A percentile compares a stretch with the other conserved stretches of the same genome.
Evolutionary conservation across 2,797 vertebrate genomes (phyloP).

Genomic region (Pristis pectinata): DNA sequence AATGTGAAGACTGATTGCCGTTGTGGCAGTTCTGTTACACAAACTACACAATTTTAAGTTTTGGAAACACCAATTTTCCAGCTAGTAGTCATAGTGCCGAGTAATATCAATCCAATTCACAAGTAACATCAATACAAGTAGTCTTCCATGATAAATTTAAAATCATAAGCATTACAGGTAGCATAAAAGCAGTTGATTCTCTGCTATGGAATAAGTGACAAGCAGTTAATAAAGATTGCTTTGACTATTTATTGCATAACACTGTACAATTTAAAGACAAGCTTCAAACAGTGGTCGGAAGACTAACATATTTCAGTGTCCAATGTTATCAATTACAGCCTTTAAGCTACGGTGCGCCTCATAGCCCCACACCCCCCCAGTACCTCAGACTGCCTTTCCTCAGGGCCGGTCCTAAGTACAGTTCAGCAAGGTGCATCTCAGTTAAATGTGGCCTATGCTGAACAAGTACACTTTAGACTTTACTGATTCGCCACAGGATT

Average conservation of each 20-base stretch:
- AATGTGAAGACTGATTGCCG: neutral
- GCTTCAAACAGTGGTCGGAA: neutral
- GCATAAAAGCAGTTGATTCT: neutral
- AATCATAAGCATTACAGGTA: neutral
- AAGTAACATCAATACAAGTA: neutral
- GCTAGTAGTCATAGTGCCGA: neutral
- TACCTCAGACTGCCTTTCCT: neutral
- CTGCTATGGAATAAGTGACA: neutral
- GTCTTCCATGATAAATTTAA: neutral
- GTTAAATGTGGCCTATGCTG: neutral
- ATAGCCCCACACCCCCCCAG: neutral
- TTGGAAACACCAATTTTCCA: neutral
- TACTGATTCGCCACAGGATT: neutral
- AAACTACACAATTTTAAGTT: neutral
- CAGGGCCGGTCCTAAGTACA: neutral
- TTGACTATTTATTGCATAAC: neutral
- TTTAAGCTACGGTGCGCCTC: neutral
- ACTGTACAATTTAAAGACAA: constrained; percentile 10
- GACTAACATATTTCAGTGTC: neutral
- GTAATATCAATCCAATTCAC: neutral
- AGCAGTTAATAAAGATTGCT: neutral
- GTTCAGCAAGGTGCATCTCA: neutral
- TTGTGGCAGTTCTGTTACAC: neutral
- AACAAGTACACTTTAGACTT: neutral
- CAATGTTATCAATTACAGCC: neutral